These are phyloP conservation scores for Phainopepla nitens DNA, from an alignment of 2,113 vertebrate genomes.

Conservation along the genomic window DNA sequence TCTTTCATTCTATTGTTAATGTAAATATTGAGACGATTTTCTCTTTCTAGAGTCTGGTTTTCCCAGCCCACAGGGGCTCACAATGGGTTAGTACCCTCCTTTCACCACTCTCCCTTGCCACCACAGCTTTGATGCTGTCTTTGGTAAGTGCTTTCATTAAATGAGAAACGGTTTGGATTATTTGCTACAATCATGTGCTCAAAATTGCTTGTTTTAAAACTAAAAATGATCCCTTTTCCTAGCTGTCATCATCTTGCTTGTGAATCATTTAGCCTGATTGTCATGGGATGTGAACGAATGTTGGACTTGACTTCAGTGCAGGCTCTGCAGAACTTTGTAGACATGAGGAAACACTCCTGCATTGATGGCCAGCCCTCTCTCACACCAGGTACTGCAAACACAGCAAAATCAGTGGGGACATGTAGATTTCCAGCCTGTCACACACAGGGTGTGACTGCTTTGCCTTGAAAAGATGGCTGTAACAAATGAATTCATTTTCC, in stretches of 20 bases:
- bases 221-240: neutral
- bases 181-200: neutral
- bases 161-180: neutral
- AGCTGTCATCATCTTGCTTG: neutral
- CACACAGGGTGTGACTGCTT: neutral
- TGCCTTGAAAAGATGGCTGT: slow-evolving; percentile 22
- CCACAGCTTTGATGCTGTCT: neutral
- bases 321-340: neutral
- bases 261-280: neutral
- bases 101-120: neutral
- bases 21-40: neutral
- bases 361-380: neutral
- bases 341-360: neutral
- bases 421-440: neutral
- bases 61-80: rapidly evolving
- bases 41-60: neutral
- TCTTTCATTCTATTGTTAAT: neutral
- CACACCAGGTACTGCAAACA: neutral
- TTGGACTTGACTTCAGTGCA: neutral
- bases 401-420: neutral
- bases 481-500: neutral
- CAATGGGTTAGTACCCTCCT: neutral
- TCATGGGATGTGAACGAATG: neutral
- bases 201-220: neutral
- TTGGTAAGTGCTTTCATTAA: neutral